Conservation (phyloP, 2,113 vertebrate genomes). For the Spea bombifrons region DNA sequence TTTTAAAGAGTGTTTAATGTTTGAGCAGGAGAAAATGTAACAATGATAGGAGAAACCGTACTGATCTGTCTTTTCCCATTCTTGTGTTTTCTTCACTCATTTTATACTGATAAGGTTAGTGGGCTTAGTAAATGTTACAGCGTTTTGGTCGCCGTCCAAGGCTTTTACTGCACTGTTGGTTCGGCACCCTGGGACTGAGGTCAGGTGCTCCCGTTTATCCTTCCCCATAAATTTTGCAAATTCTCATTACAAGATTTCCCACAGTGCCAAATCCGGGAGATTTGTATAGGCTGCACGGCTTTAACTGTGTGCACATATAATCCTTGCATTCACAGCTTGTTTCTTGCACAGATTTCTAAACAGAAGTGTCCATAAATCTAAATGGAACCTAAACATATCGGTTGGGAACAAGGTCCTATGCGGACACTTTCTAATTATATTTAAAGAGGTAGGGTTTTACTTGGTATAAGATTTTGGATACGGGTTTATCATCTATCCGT, state of each 20-base stretch:
- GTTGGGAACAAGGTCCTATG: constrained; percentile 11
- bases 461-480: no score
- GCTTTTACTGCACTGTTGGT: neutral
- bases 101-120: neutral
- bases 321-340: constrained; percentile 16
- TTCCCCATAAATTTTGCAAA: constrained; percentile 31
- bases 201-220: constrained; percentile 18
- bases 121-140: neutral
- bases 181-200: neutral
- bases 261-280: constrained; percentile 27
- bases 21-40: no score
- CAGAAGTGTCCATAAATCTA: constrained; percentile 4
- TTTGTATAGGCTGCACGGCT: constrained; percentile 3
- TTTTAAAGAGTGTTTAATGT: no score
- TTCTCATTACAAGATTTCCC: constrained; percentile 33
- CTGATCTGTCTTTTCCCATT: no score
- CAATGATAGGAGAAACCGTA: no score
- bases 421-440: neutral
- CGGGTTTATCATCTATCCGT: no score
- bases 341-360: constrained; percentile 6
- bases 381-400: neutral
- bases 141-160: neutral
- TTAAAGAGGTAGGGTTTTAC: no score
- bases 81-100: neutral
- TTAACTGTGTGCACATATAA: constrained; percentile 21